phyloP scores from a whole-genome alignment of 2,113 vertebrate species.

The Scartelaos histophorus region DNA sequence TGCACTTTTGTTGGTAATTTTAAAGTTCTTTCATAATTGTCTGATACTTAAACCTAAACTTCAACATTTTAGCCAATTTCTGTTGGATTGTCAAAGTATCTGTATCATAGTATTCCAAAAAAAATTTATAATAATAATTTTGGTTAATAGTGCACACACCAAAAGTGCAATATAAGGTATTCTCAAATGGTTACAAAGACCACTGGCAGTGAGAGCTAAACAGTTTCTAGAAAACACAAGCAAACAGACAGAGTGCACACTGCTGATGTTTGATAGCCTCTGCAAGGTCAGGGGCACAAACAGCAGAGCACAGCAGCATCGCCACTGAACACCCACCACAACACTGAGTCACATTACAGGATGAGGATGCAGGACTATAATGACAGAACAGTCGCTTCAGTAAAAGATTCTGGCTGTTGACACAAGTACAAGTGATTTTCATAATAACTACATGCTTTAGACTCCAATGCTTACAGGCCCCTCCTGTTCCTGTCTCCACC shows the following conservation, averaged over 20 bases:
- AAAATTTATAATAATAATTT: too few relatives aligned
- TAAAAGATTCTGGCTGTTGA: neutral
- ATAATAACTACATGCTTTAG: conserved; percentile 17
- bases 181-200: neutral
- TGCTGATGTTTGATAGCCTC: conserved; percentile 15
- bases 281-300: conserved; percentile 36
- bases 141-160: too few relatives aligned
- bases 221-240: neutral
- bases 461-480: neutral
- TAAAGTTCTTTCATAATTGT: too few relatives aligned
- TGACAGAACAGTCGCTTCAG: neutral
- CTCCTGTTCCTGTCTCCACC: conserved; percentile 40
- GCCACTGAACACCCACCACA: conserved; percentile 12
- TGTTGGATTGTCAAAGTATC: neutral
- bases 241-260: conserved; percentile 4
- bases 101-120: too few relatives aligned
- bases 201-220: neutral
- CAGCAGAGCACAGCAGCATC: conserved; percentile 10
- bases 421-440: neutral
- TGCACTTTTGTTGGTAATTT: neutral
- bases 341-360: neutral
- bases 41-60: neutral
- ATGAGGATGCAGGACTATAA: neutral
- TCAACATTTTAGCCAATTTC: neutral
- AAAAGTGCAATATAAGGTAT: too few relatives aligned